Evolutionary conservation across 1,140 invertebrate genomes (phyloP), one percentile per base, ranked within the genome.

Genomic region (Eumaeus atala): DNA sequence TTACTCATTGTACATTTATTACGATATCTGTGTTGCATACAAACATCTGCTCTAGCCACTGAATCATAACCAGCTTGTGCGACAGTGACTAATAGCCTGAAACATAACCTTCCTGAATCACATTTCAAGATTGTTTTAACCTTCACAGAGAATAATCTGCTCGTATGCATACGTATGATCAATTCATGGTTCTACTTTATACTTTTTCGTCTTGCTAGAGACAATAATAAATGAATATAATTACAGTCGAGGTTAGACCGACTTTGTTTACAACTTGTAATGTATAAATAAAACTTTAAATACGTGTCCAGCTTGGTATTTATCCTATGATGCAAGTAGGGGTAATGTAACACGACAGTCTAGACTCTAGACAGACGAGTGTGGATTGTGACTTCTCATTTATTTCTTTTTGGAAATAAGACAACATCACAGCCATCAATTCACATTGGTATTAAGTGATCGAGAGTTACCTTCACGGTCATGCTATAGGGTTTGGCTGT

Each of bases 191-290:
- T 65, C 69, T 69, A 66, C 67, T 67, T 68, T 72, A 72, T 71
- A 65, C 58, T 28, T 28, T 28, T 28, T 28, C 21, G 21, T 28
- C 21, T 28, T 28, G 21, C 21, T 28, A 78, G 77, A 79, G 74
- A 78, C 72, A 72, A 81, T 71, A 76, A 79, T 74, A 81, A 80
- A 72, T 44, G 12, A 80, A 80, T 77, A 77, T 66, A 69, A 71
- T 75, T 65, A 73, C 58, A 63, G 61, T 60, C 75, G 80, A 84
- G 83, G 83, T 75, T 67, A 70, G 64, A 48, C 54, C 58, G 77
- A 80, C 79, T 79, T 83, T 86, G 79, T 80, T 84, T 82, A 80
- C 77, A 70, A 80, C 72, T 28, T 6, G 21, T 28, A 28, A 28
- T 28, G 21, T 28, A 28, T 28, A 28, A 74, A 82, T 77, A 75